A percentile compares a stretch with the other conserved stretches of the same genome.
These are phyloP conservation scores for Torymus auratus DNA, from an alignment of 2,888 invertebrate species.

Conservation along the genomic window DNA sequence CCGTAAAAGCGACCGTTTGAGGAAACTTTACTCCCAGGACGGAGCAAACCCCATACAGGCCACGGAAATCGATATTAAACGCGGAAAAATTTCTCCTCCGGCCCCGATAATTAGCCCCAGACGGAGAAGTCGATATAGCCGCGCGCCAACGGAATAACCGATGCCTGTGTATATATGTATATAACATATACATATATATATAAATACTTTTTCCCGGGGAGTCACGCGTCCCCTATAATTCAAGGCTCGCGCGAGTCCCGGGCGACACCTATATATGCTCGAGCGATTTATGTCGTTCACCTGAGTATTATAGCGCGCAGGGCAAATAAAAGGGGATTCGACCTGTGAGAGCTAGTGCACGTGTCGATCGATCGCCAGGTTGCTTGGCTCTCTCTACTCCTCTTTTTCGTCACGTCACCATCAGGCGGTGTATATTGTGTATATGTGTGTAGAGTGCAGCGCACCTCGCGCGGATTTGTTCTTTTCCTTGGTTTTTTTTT, in stretches of 20 bases:
- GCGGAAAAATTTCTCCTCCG: neutral
- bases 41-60: too few species aligned
- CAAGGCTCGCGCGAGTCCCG: neutral
- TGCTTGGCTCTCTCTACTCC: neutral
- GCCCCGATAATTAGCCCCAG: constrained; percentile 2
- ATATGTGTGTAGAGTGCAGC: too few species aligned
- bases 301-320: neutral
- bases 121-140: neutral
- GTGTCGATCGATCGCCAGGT: constrained; percentile 8
- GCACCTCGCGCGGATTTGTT: too few species aligned
- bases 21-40: too few species aligned
- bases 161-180: too few species aligned
- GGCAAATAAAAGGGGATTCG: neutral
- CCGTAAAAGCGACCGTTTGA: too few species aligned
- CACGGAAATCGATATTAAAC: neutral
- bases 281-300: constrained; percentile 28
- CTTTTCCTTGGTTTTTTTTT: too few species aligned
- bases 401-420: neutral
- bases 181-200: neutral
- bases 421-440: neutral
- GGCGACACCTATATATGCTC: neutral
- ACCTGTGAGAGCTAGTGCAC: neutral
- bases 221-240: constrained; percentile 5
- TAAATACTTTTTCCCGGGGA: neutral
- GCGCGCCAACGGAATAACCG: too few species aligned